These are phyloP conservation scores for Leucoraja erinaceus DNA, from an alignment of 2,113 vertebrate species.

Conservation along the genomic window DNA sequence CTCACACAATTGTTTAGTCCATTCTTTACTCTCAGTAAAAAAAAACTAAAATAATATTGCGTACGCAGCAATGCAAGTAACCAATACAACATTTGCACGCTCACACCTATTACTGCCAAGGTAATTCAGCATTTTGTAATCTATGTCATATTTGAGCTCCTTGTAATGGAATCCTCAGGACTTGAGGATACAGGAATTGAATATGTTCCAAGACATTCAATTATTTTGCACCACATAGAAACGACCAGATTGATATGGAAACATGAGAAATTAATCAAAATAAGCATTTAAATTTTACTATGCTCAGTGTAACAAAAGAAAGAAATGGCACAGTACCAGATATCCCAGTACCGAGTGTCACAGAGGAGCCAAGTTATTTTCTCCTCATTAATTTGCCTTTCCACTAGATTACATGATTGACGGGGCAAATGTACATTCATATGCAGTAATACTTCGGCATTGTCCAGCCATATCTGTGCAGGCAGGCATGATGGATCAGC, in stretches of 20 bases:
- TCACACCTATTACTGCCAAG: slow-evolving; percentile 26
- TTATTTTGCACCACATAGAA: neutral
- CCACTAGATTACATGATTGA: no score
- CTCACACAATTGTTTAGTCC: neutral
- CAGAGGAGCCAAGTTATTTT: neutral
- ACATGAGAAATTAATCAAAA: neutral
- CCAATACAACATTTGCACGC: neutral
- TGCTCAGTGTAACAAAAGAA: neutral
- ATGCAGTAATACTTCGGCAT: no score
- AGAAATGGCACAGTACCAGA: neutral
- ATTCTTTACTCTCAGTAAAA: neutral
- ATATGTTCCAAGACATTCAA: neutral
- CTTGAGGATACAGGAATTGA: neutral
- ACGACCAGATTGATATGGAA: neutral
- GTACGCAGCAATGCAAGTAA: neutral
- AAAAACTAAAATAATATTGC: neutral
- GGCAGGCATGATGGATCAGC: neutral
- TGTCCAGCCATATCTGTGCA: neutral
- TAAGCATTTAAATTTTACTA: neutral
- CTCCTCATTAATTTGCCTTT: no score
- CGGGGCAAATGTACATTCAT: no score
- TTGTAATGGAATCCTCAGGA: neutral
- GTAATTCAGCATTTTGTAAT: neutral
- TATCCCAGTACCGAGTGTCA: neutral
- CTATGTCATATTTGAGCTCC: neutral